Base-by-base conservation (phyloP, 2,888 invertebrate genomes). In the Pheosia gnoma region DNA sequence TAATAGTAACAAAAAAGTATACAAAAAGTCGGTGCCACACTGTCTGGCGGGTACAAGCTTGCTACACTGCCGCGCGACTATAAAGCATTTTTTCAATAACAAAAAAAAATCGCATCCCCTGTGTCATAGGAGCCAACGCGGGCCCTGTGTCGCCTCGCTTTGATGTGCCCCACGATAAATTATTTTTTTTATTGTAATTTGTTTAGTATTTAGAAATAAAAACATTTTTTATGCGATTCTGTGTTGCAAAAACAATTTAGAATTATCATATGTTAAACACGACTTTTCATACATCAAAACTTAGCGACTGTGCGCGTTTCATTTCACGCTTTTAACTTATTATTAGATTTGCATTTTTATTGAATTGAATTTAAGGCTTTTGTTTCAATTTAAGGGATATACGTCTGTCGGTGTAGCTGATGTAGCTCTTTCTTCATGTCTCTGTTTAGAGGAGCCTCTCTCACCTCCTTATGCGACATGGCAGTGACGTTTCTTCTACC, bases 1-100 rank as follows among this genome's bases (percentile, higher is more conserved):
- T 11, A 37, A 59, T 61, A 54, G 57, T 58, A 61, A 85, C 85
- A 87, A 87, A 87, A 81, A 80, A 74, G 68, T 66, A 52, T 56
- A 79, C 77, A 83, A 88, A 89, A 88, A 82, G 71, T 58, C 74
- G 90, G 88, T 88, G 91, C 91, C 92, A 84, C 79, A 82, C 84
- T 85, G 91, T 91, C 92, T 92, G 84, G 74, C 70, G 68, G 71
- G 66, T 68, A 77, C 78, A 74, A 78, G 77, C 73, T 75, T 45
- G 57, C 57, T 45, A 43, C 57, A 10, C 72, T 74, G 68, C 73
- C 66, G 65, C 82, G 79, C 72, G 36, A 78, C 82, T 82, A 84
- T 85, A 83, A 82, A 83, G 75, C 77, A 82, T 83, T 85, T 83
- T 87, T 84, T 80, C 72, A 66, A 67, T 62, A 55, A 63, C 60